Base-by-base conservation (phyloP, 2,113 vertebrate species). In the Calypte anna region DNA sequence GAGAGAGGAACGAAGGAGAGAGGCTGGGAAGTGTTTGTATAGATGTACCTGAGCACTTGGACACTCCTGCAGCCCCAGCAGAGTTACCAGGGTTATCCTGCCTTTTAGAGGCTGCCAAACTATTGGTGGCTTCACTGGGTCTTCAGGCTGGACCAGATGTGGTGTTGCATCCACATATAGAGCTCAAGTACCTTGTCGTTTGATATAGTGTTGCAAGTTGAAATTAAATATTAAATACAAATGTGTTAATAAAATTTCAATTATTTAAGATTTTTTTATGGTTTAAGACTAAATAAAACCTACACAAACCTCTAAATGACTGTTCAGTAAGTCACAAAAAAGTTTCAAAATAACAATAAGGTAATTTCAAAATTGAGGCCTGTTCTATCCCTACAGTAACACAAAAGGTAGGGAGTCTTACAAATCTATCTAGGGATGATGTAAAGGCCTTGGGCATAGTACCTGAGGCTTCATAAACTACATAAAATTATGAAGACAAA, bases 41-140 rank as follows among this genome's bases (percentile, higher is more conserved):
- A 6, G 46, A 6, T 43, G 18, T 28, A 33, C 17, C 8, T 1
- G 1, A 57, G 68, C 12, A 4, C 48, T 68, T 1, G 0, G 24
- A 23, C 4, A 1, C 15, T 54, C 6, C 19, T 20, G 33, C 48
- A 28, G 69, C 22, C 36, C 33, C 36, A 24, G 33, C 43, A 25
- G 27, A 27, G 33, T 48, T 57, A 33, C 10, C 2, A 4, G 16
- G n/a, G 7, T 9, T 63, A 8, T 44, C 69, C 30, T 38, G 83
- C 43, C 33, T 53, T 63, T 51, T 36, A 31, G 24, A 77, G 44
- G 27, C 58, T 64, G 43, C 14, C 57, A 53, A 46, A 16, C 31
- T 11, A 3, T 30, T 22, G 70, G 16, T 75, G 40, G 18, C 46
- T 62, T 31, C 46, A 27, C 25, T 27, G 53, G 33, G 38, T 38